phyloP scores from a whole-genome alignment of 1,140 invertebrate genomes.

The Papilio aristodemus region DNA sequence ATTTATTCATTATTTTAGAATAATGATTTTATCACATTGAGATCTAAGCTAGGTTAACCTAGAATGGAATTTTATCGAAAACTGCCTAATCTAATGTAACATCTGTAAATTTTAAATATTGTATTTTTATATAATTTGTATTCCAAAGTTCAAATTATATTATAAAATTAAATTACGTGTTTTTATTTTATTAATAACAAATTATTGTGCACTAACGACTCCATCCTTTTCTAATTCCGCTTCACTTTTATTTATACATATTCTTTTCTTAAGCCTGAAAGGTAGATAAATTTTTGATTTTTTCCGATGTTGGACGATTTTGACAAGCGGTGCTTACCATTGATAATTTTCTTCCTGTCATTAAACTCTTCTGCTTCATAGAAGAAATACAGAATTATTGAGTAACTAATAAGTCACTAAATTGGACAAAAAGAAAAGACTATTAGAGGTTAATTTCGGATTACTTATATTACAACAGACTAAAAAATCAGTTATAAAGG shows the following conservation, averaged over 20 bases:
- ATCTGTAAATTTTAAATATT: not conserved
- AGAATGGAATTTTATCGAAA: not conserved
- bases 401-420: too few species aligned
- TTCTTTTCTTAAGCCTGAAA: too few species aligned
- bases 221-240: not conserved
- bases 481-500: not conserved
- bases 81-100: conserved; percentile 16
- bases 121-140: conserved; percentile 26
- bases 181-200: not conserved
- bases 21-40: not conserved
- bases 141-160: conserved; percentile 27
- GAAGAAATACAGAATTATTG: too few species aligned
- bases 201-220: too few species aligned
- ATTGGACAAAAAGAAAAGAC: too few species aligned
- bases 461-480: too few species aligned
- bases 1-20: not conserved
- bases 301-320: not conserved
- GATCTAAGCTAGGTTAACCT: not conserved
- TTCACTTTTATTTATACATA: too few species aligned
- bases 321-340: too few species aligned
- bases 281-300: too few species aligned
- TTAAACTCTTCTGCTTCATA: too few species aligned
- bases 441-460: too few species aligned
- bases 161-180: not conserved
- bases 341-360: too few species aligned